These are phyloP conservation scores for Manduca sexta DNA, from an alignment of 1,140 invertebrate species.

Conservation along the genomic window DNA sequence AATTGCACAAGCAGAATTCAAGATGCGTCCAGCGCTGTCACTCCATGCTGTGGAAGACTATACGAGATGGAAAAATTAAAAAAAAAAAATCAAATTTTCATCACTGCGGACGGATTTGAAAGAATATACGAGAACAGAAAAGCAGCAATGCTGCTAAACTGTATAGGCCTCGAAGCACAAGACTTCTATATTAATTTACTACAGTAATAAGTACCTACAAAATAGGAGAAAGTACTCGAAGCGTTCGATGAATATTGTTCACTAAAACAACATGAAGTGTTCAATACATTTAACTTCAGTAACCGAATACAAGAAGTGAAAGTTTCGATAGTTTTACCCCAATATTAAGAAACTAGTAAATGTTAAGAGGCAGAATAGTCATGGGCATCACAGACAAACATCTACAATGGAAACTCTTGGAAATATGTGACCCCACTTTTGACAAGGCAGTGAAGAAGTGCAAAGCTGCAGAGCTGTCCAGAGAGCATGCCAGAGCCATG, in stretches of 20 bases:
- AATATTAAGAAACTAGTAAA: slow-evolving; percentile 21
- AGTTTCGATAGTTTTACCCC: slow-evolving; percentile 30
- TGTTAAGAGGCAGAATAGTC: too few species aligned
- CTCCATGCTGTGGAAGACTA: neutral
- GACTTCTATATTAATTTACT: neutral
- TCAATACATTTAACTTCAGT: slow-evolving; percentile 9
- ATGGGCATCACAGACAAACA: too few species aligned
- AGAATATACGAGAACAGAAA: neutral
- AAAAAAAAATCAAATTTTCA: neutral
- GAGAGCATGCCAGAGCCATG: too few species aligned
- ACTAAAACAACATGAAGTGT: slow-evolving; percentile 7
- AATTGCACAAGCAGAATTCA: neutral
- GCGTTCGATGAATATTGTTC: neutral
- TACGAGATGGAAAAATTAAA: neutral
- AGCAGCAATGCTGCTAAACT: too few species aligned
- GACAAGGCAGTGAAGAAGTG: slow-evolving; percentile 28
- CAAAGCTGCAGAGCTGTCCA: slow-evolving; percentile 22
- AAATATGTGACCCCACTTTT: slow-evolving; percentile 30
- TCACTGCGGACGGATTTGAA: neutral
- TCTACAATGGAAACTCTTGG: slow-evolving; percentile 35
- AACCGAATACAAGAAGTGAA: slow-evolving; percentile 23
- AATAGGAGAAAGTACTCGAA: neutral
- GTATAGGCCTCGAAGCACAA: neutral
- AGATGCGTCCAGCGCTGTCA: neutral
- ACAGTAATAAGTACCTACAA: too few species aligned